Base-by-base conservation (phyloP, 2,797 vertebrate genomes). In the Perodicticus potto region DNA sequence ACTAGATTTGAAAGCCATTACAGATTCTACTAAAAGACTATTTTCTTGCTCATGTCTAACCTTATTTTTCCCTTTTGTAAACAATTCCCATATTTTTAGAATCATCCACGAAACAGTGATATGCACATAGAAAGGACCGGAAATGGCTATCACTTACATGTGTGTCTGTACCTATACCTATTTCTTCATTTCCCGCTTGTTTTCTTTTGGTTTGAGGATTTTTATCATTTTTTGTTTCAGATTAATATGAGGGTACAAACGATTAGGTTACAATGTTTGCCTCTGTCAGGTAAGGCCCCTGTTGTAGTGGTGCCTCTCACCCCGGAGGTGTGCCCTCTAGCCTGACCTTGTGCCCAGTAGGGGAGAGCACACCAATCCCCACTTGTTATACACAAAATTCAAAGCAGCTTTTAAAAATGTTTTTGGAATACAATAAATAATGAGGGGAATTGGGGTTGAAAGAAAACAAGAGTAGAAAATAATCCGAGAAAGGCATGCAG, bases 1-100 rank as follows among this genome's bases (percentile, higher is more conserved):
- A 67, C 16, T 87, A 91, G 22, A 72, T 86, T 82, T 90, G 17
- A 87, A 96, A 92, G 65, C 11, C 40, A 73, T 12, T 87, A 45
- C 49, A 87, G 94, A 72, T 61, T 25, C 19, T 81, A 37, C 77
- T 80, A 32, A 40, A 59, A 65, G 13, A 25, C 22, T n/a, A 34
- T 61, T 65, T 32, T 65, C 2, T 43, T 72, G 27, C 43, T 67
- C 61, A 76, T 78, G 29, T 34, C 22, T 63, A 61, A 9, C 11
- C 11, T 88, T 43, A 55, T 16, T 45, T 20, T 55, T 32, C 43
- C 40, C 20, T 78, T 73, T 45, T 45, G 10, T 37, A 63, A 80
- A 73, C 77, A 59, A 23, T 67, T 84, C 9, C 61, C 2, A 16
- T 22, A 20, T 69, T 37, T 80, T 57, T 82, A 70, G 55, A 81